Evolutionary conservation across 2,797 vertebrate genomes (phyloP).

Genomic region (Macroramphosus scolopax): DNA sequence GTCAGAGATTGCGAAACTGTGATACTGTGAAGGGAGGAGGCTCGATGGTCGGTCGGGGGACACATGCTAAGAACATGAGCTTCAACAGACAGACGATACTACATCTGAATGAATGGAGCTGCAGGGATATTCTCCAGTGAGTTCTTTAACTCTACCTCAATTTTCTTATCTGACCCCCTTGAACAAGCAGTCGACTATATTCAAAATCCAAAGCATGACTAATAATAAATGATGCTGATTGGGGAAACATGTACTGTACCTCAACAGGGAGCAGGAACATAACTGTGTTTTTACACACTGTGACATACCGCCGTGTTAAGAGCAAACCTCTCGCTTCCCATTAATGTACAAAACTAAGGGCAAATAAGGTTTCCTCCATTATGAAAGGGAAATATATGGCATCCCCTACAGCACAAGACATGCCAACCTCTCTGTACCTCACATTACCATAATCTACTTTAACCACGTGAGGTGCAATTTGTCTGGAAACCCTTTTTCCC

Average conservation of each 20-base stretch:
- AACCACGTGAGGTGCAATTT: conserved; percentile 71
- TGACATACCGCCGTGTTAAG: conserved; percentile 33
- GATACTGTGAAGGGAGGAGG: conserved; percentile 8
- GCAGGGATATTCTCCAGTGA: conserved; percentile 26
- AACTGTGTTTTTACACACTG: conserved; percentile 32
- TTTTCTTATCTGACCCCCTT: no score
- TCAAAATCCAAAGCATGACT: conserved; percentile 34
- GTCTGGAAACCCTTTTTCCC: conserved; percentile 64
- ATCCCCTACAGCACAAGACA: conserved; percentile 46
- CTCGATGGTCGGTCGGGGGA: no score
- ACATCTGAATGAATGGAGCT: conserved; percentile 39
- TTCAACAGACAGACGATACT: conserved; percentile 33
- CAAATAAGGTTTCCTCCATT: conserved; percentile 63
- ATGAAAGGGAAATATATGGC: conserved; percentile 45
- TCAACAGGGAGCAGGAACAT: conserved; percentile 13
- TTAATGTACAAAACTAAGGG: conserved; percentile 54
- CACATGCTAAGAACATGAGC: conserved; percentile 38
- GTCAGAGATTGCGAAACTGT: conserved; percentile 49
- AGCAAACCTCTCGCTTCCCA: conserved; percentile 39
- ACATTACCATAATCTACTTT: conserved; percentile 75
- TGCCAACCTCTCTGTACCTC: conserved; percentile 50
- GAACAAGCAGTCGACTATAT: conserved; percentile 12
- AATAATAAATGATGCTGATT: conserved; percentile 33
- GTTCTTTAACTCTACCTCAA: conserved; percentile 18
- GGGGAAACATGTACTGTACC: conserved; percentile 14